phyloP scores from a whole-genome alignment of 2,113 vertebrate genomes.

The Cyanocitta stelleri region DNA sequence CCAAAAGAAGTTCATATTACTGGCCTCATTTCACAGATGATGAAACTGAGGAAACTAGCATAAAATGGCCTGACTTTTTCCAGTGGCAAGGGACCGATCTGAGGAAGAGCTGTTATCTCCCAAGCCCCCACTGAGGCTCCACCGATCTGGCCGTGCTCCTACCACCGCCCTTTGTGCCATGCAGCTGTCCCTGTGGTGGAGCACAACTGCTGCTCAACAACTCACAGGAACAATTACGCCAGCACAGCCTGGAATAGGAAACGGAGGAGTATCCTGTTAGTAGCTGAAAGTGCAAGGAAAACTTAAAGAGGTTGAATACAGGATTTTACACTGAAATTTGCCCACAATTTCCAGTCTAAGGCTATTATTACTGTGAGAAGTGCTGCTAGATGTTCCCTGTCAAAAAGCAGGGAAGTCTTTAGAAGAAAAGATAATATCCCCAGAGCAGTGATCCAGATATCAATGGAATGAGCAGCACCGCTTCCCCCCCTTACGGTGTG shows the following conservation, averaged over 20 bases:
- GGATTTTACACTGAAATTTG: not conserved
- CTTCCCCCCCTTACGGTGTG: not conserved
- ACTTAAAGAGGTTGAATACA: not conserved
- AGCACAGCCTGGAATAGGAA: not conserved
- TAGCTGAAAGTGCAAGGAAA: not conserved
- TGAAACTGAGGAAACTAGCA: constrained; percentile 17
- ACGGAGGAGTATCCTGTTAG: not conserved
- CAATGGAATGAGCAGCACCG: not conserved
- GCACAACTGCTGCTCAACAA: constrained; percentile 17
- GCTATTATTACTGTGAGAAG: not conserved
- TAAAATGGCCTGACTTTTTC: not conserved
- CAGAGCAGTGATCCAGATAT: not conserved
- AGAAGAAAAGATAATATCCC: not conserved
- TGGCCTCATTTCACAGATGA: constrained; percentile 26
- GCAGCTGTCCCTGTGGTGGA: constrained; percentile 25
- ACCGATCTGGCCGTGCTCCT: not conserved
- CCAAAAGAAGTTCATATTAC: constrained; percentile 41
- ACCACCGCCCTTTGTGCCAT: not conserved
- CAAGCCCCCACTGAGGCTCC: not conserved
- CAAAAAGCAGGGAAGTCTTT: not conserved
- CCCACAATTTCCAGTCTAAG: not conserved
- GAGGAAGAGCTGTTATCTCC: not conserved
- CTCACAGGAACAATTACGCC: not conserved
- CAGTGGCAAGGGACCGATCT: accelerated
- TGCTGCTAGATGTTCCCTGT: not conserved